phyloP scores from a whole-genome alignment of 2,888 invertebrate species.

The Ormyrus rosae region DNA sequence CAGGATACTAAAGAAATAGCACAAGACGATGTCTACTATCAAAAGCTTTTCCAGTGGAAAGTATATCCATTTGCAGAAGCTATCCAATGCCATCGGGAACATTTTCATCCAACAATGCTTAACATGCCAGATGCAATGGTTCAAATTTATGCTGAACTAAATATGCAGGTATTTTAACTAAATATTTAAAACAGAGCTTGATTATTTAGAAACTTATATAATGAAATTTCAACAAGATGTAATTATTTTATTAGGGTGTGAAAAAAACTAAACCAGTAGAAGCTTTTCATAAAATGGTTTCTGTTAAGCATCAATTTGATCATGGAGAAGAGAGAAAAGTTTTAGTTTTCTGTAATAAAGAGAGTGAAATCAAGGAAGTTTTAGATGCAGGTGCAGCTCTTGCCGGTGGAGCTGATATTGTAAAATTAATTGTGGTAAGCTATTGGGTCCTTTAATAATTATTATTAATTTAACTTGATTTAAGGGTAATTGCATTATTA shows the following conservation, averaged over 20 bases:
- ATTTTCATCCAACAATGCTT: slow-evolving; percentile 89
- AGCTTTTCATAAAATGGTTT: slow-evolving; percentile 81
- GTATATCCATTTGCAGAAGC: slow-evolving; percentile 86
- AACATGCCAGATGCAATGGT: slow-evolving; percentile 86
- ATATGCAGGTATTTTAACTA: slow-evolving; percentile 80
- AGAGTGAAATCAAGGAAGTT: slow-evolving; percentile 80
- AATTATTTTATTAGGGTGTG: slow-evolving; percentile 57
- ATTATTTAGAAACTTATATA: slow-evolving; percentile 11
- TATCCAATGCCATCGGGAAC: slow-evolving; percentile 86
- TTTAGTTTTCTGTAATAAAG: slow-evolving; percentile 85
- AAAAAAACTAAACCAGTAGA: slow-evolving; percentile 82
- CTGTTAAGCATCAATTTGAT: slow-evolving; percentile 84
- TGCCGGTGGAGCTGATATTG: slow-evolving; percentile 84
- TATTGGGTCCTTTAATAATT: not conserved
- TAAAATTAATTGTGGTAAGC: slow-evolving; percentile 84
- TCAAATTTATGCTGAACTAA: slow-evolving; percentile 84
- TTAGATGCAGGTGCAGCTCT: slow-evolving; percentile 84
- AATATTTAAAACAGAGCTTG: too few species aligned
- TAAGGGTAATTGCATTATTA: not conserved
- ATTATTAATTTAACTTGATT: not conserved
- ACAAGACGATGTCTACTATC: slow-evolving; percentile 81
- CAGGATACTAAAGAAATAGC: slow-evolving; percentile 79
- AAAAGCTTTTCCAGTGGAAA: slow-evolving; percentile 79
- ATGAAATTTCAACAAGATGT: slow-evolving; percentile 7
- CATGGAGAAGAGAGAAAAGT: slow-evolving; percentile 83